Evolutionary conservation across 92 coral and sea anemone genomes (phyloP), one percentile per base, ranked within the genome.

Genomic region (Paramuricea clavata): DNA sequence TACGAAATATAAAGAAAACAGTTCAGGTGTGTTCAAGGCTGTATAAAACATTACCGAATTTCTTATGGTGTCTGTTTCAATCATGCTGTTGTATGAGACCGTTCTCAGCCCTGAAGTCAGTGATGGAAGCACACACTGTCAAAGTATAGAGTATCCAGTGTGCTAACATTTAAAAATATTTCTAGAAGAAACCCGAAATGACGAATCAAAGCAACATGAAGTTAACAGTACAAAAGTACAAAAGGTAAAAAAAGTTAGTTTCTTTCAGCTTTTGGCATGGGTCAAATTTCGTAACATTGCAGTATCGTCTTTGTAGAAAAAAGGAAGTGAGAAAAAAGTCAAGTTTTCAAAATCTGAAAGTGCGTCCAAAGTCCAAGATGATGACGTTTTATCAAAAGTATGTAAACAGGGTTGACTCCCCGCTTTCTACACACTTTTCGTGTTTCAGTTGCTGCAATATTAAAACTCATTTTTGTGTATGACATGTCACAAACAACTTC

Each of bases 271-370:
- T 57, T 57, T 25, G 36, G 56, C 10, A 72, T 32, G 33, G 56
- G 30, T 72, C 16, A 10, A 42, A 49, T 27, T 16, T 65, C 16
- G 36, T 36, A 50, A 28, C 17, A 9, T 0, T 15, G 6, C 52
- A 49, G 47, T 31, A 9, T 67, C 9, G 2, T 35, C 13, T 19
- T 67, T 87, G 47, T 16, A 76, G 84, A 86, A 57, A 61, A 68
- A 47, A 12, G 69, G 17, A 9, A 17, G 67, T 1, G 49, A 33
- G 49, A 81, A 81, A 54, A 87, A 71, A 71, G 76, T 65, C 23
- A 54, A 49, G 73, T 80, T 80, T 54, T 52, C 67, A 44, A 57
- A 27, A 35, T 28, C 67, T 50, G 69, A 50, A 21, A 27, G 17
- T 59, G 42, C n/a, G 3, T 60, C 83, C 19, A 27, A 31, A 64